phyloP scores from a whole-genome alignment of 1,140 invertebrate genomes.

The Hypsibius dujardini region DNA sequence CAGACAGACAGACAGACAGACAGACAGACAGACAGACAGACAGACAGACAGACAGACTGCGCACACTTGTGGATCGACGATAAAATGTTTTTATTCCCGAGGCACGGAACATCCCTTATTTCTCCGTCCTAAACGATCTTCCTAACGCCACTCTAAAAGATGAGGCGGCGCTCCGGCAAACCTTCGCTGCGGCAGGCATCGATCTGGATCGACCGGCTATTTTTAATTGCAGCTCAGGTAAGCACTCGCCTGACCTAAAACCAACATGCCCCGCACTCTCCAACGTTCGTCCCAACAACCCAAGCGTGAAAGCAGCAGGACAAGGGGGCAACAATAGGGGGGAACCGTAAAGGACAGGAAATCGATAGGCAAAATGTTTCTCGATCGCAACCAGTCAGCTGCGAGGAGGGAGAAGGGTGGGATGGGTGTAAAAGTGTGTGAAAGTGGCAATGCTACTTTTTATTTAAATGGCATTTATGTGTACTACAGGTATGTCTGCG shows the following conservation, averaged over 20 bases:
- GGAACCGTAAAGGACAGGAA: no score
- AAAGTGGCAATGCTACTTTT: background rate
- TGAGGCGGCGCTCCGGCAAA: background rate
- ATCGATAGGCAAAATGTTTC: no score
- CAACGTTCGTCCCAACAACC: background rate
- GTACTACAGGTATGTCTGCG: background rate
- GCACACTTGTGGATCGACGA: background rate
- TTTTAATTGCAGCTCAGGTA: background rate
- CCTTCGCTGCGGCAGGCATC: background rate
- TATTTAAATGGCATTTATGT: conserved; percentile 1
- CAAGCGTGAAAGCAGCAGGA: no score
- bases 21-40: no score
- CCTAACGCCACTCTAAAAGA: background rate
- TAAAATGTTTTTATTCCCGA: background rate
- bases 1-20: no score
- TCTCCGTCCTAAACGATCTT: background rate
- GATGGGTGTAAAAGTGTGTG: no score
- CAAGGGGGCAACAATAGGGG: no score
- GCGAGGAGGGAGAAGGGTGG: no score
- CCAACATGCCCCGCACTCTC: background rate
- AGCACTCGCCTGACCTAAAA: background rate
- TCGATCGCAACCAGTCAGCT: no score
- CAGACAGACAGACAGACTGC: background rate
- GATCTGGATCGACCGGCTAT: background rate
- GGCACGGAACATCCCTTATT: background rate